Conservation (phyloP, 2,113 vertebrate genomes). For the Neolamprologus kungweensis region DNA sequence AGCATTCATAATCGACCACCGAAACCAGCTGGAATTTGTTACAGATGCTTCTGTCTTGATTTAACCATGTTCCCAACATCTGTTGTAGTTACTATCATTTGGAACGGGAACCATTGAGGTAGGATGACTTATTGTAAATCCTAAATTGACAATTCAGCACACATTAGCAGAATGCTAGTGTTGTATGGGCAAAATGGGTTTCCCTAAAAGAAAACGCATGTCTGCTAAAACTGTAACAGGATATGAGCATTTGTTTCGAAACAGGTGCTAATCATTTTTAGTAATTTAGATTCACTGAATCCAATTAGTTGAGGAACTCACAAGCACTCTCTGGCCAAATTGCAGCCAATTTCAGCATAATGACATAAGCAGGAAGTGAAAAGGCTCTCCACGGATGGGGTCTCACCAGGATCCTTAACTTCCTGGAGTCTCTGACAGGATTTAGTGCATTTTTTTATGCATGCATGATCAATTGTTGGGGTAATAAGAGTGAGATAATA, state of each 20-base stretch:
- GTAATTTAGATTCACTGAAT: background rate
- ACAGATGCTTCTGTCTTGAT: background rate
- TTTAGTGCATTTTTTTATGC: background rate
- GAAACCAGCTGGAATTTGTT: background rate
- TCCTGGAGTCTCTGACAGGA: background rate
- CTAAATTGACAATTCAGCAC: background rate
- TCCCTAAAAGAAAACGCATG: rapidly evolving
- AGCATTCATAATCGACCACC: background rate
- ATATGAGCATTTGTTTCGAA: background rate
- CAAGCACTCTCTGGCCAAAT: background rate
- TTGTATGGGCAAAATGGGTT: background rate
- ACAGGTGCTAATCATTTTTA: background rate
- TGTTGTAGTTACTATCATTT: background rate
- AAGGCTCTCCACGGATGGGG: background rate
- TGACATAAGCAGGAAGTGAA: background rate
- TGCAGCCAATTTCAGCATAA: background rate
- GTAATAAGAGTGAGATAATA: background rate
- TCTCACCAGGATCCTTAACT: background rate
- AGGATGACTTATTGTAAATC: background rate
- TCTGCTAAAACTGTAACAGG: background rate
- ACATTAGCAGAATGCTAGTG: background rate
- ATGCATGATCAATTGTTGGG: background rate
- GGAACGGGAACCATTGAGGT: background rate
- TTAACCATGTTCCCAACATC: background rate
- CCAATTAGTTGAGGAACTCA: background rate